Evolutionary conservation across 2,797 vertebrate genomes (phyloP), one percentile per base, ranked within the genome.

Genomic region (Orientallactaga sibirica): DNA sequence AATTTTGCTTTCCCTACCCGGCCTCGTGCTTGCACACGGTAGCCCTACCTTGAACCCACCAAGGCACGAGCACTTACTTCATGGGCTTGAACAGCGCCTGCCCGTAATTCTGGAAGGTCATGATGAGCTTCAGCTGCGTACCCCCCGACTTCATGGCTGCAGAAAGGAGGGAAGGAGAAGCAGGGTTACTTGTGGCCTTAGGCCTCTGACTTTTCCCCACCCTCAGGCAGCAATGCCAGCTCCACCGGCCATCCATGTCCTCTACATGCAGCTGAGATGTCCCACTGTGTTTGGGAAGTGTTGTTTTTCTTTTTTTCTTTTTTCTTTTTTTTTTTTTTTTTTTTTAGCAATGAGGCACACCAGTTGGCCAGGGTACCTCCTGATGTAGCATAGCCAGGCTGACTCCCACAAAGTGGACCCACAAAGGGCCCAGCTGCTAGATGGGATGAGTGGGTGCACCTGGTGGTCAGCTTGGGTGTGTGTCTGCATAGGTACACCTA

Each of bases 51-150:
- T 0, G 4, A 2, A 37, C 20, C 20, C 24, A 20, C 11, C 87
- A 27, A n/a, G 0, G 1, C 6, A 11, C 27, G 7, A 0, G 52
- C 48, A 99, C 99, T 99, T 98, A 99, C 99, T 99, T 99, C 99
- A 99, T 99, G 24, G 99, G 99, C 91, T 99, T 99, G 95, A 99
- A 99, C 92, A 99, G 98, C 0, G 99, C 99, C 96, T 99, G 99
- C 87, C 99, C 99, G 3, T 99, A 99, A 97, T 99, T 99, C 97
- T 99, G 99, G 98, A 99, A 99, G 43, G 99, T 99, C 99, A 99
- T 99, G 98, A 99, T 99, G 98, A 99, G 99, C 97, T 99, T 99
- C 96, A 99, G 98, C 97, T 99, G 99, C 0, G 99, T 99, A 95
- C 99, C 99, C 97, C 99, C 99, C 1, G 99, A 99, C 97, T 99